phyloP scores from a whole-genome alignment of 2,888 invertebrate genomes.

The Digitonthophagus gazella region DNA sequence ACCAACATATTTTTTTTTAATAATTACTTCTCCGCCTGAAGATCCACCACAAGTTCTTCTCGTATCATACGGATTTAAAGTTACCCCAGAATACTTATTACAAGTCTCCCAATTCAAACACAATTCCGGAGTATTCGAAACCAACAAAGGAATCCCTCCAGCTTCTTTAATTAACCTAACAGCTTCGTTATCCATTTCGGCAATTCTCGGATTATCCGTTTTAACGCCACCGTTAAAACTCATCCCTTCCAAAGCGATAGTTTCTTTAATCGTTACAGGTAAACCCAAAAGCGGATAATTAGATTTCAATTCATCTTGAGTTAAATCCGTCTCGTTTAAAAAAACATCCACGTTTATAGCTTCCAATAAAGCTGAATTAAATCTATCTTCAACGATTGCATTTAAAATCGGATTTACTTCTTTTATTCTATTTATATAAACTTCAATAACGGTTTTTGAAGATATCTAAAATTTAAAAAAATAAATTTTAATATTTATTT shows the following conservation, averaged over 20 bases:
- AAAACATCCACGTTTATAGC: slow-evolving; percentile 71
- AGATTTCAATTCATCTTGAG: slow-evolving; percentile 61
- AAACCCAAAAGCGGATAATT: slow-evolving; percentile 78
- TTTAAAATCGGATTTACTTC: slow-evolving; percentile 78
- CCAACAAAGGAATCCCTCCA: slow-evolving; percentile 85
- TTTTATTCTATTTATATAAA: slow-evolving; percentile 73
- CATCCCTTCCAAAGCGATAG: slow-evolving; percentile 46
- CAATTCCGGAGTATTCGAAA: slow-evolving; percentile 90
- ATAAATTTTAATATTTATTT: too few relatives aligned
- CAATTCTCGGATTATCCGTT: slow-evolving; percentile 50
- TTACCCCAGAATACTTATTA: slow-evolving; percentile 82
- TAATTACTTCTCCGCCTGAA: slow-evolving; percentile 75
- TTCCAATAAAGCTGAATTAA: slow-evolving; percentile 70
- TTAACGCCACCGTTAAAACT: slow-evolving; percentile 45
- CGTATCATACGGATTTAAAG: slow-evolving; percentile 82
- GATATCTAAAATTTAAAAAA: slow-evolving; percentile 52
- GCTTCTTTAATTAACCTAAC: slow-evolving; percentile 70
- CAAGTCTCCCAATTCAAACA: slow-evolving; percentile 91
- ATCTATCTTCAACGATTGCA: slow-evolving; percentile 78
- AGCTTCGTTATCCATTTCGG: slow-evolving; percentile 70
- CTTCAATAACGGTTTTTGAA: slow-evolving; percentile 54
- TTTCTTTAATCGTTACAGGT: slow-evolving; percentile 82
- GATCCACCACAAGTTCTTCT: slow-evolving; percentile 89
- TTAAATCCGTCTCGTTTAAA: slow-evolving; percentile 47
- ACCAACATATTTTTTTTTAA: too few relatives aligned